Evolutionary conservation across 2,797 vertebrate species (phyloP).

Genomic region (Telmatherina bonti): DNA sequence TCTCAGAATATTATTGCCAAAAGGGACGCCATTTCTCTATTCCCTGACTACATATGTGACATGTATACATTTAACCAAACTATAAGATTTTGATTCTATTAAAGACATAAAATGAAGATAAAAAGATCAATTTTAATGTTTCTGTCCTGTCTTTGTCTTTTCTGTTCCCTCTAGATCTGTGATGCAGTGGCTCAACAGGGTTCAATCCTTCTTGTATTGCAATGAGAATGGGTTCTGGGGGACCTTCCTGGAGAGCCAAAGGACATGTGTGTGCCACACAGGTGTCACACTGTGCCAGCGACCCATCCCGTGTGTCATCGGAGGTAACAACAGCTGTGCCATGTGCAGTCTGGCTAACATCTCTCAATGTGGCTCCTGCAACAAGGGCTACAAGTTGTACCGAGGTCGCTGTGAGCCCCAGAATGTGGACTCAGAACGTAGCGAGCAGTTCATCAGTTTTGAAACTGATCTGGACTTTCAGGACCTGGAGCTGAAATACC

Average conservation of each 20-base stretch:
- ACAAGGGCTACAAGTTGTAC: slow-evolving; percentile 99
- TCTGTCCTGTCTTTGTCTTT: slow-evolving; percentile 7
- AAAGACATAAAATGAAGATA: neutral
- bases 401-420: slow-evolving; percentile 97
- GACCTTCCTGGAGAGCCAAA: slow-evolving; percentile 96
- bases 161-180: slow-evolving; percentile 86
- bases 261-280: slow-evolving; percentile 96
- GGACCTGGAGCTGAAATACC: slow-evolving; percentile 97
- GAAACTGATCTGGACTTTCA: slow-evolving; percentile 99
- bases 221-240: slow-evolving; percentile 99
- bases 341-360: slow-evolving; percentile 99
- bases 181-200: slow-evolving; percentile 97
- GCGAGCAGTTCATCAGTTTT: slow-evolving; percentile 99
- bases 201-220: slow-evolving; percentile 98
- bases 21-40: slow-evolving; percentile 16
- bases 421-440: slow-evolving; percentile 98
- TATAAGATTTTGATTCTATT: neutral
- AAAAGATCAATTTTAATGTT: slow-evolving; percentile 34
- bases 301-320: slow-evolving; percentile 96
- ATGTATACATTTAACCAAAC: slow-evolving; percentile 7
- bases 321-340: slow-evolving; percentile 98
- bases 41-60: slow-evolving; percentile 25
- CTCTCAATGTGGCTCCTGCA: slow-evolving; percentile 98
- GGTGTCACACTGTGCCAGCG: slow-evolving; percentile 95
- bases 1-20: slow-evolving; percentile 50